Percentiles rank a stretch among this genome's conserved stretches.
Conservation (phyloP, 2,797 vertebrate species). For the Acestrorhynchus altus region DNA sequence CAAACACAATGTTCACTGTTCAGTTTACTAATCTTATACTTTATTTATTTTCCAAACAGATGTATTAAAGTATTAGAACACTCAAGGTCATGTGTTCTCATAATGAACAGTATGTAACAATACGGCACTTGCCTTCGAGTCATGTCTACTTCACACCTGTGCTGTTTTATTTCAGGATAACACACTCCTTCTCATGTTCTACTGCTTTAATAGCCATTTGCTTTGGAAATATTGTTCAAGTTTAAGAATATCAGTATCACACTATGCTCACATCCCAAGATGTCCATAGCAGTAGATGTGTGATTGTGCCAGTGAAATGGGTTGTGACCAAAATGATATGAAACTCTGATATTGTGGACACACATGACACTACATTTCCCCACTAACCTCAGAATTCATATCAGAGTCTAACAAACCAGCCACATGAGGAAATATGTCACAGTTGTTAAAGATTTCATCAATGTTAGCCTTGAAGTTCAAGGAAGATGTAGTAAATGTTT, state of each 20-base stretch:
- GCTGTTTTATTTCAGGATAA: too few relatives aligned
- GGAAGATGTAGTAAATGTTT: not conserved
- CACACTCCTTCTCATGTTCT: too few relatives aligned
- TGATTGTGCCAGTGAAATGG: conserved; percentile 11
- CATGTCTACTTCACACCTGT: too few relatives aligned
- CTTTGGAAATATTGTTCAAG: not conserved
- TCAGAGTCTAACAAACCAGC: not conserved
- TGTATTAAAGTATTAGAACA: too few relatives aligned
- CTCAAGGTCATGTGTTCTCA: too few relatives aligned
- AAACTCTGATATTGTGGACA: not conserved
- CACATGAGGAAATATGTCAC: not conserved
- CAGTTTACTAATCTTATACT: too few relatives aligned
- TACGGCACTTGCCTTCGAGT: too few relatives aligned
- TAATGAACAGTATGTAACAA: too few relatives aligned
- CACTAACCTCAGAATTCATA: not conserved
- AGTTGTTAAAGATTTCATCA: not conserved
- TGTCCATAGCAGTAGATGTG: not conserved
- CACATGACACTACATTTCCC: not conserved
- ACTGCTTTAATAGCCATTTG: not conserved
- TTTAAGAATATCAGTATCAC: conserved; percentile 10
- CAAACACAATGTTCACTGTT: too few relatives aligned
- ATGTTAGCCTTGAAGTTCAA: not conserved
- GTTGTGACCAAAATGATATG: not conserved
- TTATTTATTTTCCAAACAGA: too few relatives aligned
- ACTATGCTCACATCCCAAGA: not conserved